phyloP scores from a whole-genome alignment of 1,140 invertebrate genomes.

The Trachelipus rathkii region DNA sequence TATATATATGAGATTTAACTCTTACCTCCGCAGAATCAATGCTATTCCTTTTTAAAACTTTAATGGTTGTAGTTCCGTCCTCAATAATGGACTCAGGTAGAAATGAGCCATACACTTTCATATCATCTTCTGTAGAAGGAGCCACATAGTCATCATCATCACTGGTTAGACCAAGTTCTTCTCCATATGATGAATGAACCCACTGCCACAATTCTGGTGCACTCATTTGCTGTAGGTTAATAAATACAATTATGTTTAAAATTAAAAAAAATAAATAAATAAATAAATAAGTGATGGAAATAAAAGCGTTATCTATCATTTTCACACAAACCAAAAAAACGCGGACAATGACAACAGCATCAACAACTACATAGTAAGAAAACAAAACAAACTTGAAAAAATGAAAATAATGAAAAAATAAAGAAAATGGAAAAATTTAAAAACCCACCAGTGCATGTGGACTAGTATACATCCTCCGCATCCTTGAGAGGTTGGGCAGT shows the following conservation, averaged over 20 bases:
- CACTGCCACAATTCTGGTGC: conserved; percentile 85
- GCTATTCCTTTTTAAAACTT: conserved; percentile 38
- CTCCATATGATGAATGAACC: conserved; percentile 85
- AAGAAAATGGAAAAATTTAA: too few species aligned
- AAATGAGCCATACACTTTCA: conserved; percentile 32
- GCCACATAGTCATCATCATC: conserved; percentile 82
- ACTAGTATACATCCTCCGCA: not conserved
- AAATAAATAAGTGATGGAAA: too few species aligned
- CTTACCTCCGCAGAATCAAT: conserved; percentile 41
- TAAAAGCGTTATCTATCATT: too few species aligned
- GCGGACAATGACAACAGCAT: too few species aligned
- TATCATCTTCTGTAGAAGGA: conserved; percentile 48
- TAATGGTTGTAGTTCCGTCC: conserved; percentile 32
- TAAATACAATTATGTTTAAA: too few species aligned
- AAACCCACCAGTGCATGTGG: not conserved
- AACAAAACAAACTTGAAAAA: too few species aligned
- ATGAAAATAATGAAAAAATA: too few species aligned
- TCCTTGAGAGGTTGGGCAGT: not conserved
- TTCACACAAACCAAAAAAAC: too few species aligned
- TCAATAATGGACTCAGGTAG: conserved; percentile 34
- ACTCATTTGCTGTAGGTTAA: conserved; percentile 62
- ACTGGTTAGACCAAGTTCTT: conserved; percentile 83
- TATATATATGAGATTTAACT: not conserved
- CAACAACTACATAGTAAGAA: too few species aligned
- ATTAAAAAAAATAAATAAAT: too few species aligned